phyloP scores from a whole-genome alignment of 2,113 vertebrate genomes.

The Odocoileus hemionus region DNA sequence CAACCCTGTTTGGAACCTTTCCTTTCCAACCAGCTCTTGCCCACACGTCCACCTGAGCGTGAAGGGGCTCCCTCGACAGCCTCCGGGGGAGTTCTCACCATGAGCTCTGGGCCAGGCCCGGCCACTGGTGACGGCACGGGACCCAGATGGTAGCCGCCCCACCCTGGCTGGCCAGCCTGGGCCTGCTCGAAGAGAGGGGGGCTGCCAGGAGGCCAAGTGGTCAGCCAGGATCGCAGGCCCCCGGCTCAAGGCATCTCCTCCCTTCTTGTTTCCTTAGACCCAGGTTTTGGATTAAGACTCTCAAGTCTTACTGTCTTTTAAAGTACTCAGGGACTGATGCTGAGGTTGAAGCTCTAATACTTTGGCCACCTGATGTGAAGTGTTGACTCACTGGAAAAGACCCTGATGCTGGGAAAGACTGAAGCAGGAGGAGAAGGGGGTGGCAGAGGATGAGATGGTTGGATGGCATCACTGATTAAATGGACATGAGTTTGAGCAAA shows the following conservation, averaged over 20 bases:
- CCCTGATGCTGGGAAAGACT: neutral
- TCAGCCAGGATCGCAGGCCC: neutral
- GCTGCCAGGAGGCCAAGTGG: accelerated
- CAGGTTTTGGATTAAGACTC: no score
- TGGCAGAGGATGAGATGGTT: neutral
- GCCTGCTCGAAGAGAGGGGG: neutral
- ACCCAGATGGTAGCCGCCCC: neutral
- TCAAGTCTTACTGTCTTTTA: neutral
- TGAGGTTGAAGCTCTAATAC: neutral
- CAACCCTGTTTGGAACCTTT: accelerated
- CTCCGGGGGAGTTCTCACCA: accelerated
- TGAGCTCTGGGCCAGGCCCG: accelerated
- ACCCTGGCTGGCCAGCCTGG: accelerated
- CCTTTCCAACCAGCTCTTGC: neutral
- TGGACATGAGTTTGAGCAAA: neutral
- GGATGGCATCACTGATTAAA: neutral
- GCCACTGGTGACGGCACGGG: accelerated
- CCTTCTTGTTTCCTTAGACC: neutral
- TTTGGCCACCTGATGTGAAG: neutral
- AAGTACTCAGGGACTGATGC: neutral
- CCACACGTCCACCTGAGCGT: accelerated
- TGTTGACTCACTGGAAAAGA: neutral
- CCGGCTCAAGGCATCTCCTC: neutral
- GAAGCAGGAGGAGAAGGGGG: neutral
- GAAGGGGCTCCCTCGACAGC: accelerated